phyloP scores from a whole-genome alignment of 1,140 invertebrate species.

The Microplitis demolitor region DNA sequence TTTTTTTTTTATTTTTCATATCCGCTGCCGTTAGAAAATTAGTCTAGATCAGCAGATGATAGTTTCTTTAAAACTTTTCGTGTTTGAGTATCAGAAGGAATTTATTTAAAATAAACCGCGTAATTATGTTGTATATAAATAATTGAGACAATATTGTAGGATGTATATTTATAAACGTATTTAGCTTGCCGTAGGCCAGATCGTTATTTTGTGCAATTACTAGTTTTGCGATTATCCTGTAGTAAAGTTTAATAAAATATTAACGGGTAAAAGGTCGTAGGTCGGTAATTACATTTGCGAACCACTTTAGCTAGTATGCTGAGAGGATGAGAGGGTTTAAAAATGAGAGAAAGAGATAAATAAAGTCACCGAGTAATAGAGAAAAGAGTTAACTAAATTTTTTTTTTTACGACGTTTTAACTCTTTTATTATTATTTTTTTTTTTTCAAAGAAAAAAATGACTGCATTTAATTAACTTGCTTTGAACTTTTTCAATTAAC shows the following conservation, averaged over 20 bases:
- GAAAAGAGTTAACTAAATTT: background rate
- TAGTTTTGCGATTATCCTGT: background rate
- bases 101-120: too few species aligned
- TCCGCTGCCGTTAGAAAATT: too few species aligned
- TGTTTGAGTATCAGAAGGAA: too few species aligned
- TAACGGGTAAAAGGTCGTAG: background rate
- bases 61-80: too few species aligned
- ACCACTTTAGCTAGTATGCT: background rate
- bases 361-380: background rate
- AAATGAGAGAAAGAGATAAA: background rate
- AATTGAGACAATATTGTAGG: too few species aligned
- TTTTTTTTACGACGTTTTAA: background rate
- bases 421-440: background rate
- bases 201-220: constrained; percentile 3
- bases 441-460: background rate
- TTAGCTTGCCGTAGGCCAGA: background rate
- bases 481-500: background rate
- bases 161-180: background rate
- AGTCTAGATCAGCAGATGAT: too few species aligned
- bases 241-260: background rate
- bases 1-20: too few species aligned
- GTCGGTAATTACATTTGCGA: constrained; percentile 1
- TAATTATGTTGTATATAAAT: too few species aligned
- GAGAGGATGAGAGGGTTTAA: background rate
- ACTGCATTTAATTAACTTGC: background rate